Evolutionary conservation across 2,888 invertebrate species (phyloP), one percentile per base, ranked within the genome.

Genomic region (Rhamphomyia laevipes): DNA sequence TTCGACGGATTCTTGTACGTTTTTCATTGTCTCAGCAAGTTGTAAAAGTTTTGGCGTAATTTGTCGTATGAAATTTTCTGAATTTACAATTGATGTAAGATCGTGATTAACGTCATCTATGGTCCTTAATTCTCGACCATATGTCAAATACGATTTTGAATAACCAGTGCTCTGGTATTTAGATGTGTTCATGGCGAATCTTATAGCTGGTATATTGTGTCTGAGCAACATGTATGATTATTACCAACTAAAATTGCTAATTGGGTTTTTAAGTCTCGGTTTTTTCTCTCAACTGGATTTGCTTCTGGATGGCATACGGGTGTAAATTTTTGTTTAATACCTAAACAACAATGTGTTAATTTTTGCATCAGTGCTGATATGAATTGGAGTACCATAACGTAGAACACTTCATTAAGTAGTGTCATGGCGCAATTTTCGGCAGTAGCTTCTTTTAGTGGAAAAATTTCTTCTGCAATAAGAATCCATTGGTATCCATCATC

Each of bases 181-280:
- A 0, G 59, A 54, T 0, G 62, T 59, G 44, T 68, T 69, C 58
- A 67, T 62, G 0, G 65, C 63, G 43, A 66, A 69, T 1, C 66
- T 48, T 0, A 67, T 60, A 0, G 58, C 45, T 1, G 67, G 57
- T 4, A 69, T 46, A 3, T 59, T 45, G 1, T n/a, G n/a, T 38
- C 33, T 2, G 40, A 30, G 51, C 46, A 49, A 6, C 43, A 23
- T 4, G 10, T 40, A 18, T 54, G 52, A 15, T 52, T 6, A 11
- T 51, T 46, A 21, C 43, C 44, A 11, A 54, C 49, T 2, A 47
- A 16, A 58, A 52, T 52, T 2, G 46, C 47, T n/a, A 54, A 33
- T 48, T 51, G 50, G 3, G 31, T 38, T 41, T 48, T 43, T 2
- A 63, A 59, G 0, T 27, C 59, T 58, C 51, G 16, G 30, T 46